A percentile compares a stretch with the other conserved stretches of the same genome.
phyloP scores from a whole-genome alignment of 2,797 vertebrate species.

The Notolabrus celidotus region DNA sequence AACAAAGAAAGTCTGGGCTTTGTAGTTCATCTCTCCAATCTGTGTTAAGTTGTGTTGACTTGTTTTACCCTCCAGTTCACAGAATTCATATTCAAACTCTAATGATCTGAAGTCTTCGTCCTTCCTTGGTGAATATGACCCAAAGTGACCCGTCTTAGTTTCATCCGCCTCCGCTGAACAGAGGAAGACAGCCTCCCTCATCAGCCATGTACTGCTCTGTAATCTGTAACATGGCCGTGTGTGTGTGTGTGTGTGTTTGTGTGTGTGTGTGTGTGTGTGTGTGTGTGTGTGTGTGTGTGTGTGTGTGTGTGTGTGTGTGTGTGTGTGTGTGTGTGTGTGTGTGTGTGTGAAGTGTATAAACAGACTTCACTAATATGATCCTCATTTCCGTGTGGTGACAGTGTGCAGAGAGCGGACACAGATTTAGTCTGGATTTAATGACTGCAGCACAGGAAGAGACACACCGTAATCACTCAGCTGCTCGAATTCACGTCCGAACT shows the following conservation, averaged over 20 bases:
- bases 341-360: constrained; percentile 11
- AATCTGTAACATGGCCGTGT: not conserved
- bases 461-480: constrained; percentile 14
- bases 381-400: constrained; percentile 43
- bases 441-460: constrained; percentile 23
- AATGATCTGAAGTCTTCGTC: no score
- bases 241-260: not conserved
- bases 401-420: constrained; percentile 44
- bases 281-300: not conserved
- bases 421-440: constrained; percentile 22
- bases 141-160: no score
- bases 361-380: constrained; percentile 25
- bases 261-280: no score
- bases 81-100: no score
- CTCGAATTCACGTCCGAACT: not conserved
- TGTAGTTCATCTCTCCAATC: no score
- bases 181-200: no score
- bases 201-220: not conserved
- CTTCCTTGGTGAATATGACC: no score
- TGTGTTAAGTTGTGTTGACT: no score
- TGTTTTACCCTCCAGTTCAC: no score
- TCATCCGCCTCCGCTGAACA: no score
- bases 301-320: no score
- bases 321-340: not conserved
- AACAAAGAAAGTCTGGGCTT: no score